Evolutionary conservation across 2,888 invertebrate genomes (phyloP), one percentile per base, ranked within the genome.

Genomic region (Fragum fragum): DNA sequence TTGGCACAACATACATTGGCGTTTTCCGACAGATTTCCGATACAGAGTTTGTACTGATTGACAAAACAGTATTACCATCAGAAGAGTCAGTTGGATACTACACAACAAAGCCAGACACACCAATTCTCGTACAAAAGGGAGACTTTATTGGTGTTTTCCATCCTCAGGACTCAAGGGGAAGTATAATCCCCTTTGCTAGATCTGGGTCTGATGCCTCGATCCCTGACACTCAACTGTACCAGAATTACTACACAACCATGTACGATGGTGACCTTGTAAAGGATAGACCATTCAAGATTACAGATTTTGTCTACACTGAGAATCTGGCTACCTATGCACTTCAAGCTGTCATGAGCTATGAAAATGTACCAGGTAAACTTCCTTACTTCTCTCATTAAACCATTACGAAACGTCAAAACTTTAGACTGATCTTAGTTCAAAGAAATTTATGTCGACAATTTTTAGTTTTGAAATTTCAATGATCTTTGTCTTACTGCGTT

Each of bases 81-180:
- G 84, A 88, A 7, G 91, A 82, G 2, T 69, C 83, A 0, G 81
- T 90, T 6, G 93, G 93, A 2, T 73, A 84, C 29, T 88, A 87
- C 42, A 86, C 75, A 0, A 85, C 92, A 2, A 52, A 73, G 1
- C 74, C 91, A 2, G 70, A 75, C 1, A 57, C 47, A 6, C 92
- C 91, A 9, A 86, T 93, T 29, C 59, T 80, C 0, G 93, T 92
- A 0, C 81, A 87, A 9, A 84, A 87, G 21, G 93, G 93, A n/a
- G 93, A 94, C 73, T 92, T 93, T 76, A 89, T 94, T 42, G 94
- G 94, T 28, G 83, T 94, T 6, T 93, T 93, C 76, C 91, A 93
- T 77, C 87, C 90, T 0, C 73, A 86, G 32, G 71, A 23, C 9
- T 81, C 90, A 0, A 78, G 81, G 3, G 87, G 86, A n/a, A 92